These are phyloP conservation scores for Cantharis lateralis DNA, from an alignment of 2,888 invertebrate species.

Conservation along the genomic window DNA sequence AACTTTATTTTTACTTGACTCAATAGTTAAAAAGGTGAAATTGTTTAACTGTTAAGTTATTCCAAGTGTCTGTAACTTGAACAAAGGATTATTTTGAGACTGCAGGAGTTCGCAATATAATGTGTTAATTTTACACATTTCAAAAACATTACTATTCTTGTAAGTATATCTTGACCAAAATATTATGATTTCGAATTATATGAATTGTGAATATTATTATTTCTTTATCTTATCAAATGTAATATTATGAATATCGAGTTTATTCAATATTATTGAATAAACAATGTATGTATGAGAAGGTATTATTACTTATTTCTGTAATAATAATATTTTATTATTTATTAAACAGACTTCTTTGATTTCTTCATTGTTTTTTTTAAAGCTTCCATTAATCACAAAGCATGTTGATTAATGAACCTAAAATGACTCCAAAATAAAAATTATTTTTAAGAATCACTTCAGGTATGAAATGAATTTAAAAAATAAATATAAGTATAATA, in stretches of 20 bases:
- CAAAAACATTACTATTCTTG: background rate
- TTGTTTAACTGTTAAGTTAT: background rate
- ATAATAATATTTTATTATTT: background rate
- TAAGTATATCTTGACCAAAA: background rate
- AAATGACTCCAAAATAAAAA: background rate
- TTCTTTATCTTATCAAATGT: background rate
- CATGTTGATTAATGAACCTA: background rate
- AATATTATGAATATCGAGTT: background rate
- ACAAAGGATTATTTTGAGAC: background rate
- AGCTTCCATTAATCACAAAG: background rate
- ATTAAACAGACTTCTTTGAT: background rate
- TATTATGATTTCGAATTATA: background rate
- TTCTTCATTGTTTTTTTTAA: background rate
- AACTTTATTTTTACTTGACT: background rate
- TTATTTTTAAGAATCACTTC: background rate
- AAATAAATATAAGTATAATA: background rate
- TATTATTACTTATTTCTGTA: background rate
- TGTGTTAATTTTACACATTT: background rate
- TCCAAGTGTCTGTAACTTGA: background rate
- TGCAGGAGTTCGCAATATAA: background rate
- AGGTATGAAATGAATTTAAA: background rate
- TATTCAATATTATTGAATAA: too few relatives aligned
- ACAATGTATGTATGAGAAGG: background rate
- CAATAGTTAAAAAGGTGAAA: background rate
- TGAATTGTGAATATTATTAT: background rate